Evolutionary conservation across 2,113 vertebrate species (phyloP).

Genomic region (Rissa tridactyla): DNA sequence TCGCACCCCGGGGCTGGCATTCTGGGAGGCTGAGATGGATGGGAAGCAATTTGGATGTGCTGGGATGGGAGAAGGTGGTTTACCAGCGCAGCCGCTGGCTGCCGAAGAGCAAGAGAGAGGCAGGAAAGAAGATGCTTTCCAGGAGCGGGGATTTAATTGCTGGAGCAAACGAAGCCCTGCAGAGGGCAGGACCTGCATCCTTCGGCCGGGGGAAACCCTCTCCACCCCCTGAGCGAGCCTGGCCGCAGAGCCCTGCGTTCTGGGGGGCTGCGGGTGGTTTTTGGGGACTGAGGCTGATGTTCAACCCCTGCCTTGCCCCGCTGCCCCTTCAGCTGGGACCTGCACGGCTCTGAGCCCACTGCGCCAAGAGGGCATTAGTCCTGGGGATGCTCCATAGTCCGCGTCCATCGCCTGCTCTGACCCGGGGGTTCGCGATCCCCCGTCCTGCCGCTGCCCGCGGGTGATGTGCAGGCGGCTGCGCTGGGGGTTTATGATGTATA

Average conservation of each 20-base stretch:
- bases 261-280: accelerated
- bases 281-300: not conserved
- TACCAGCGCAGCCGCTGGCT: accelerated
- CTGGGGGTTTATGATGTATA: not conserved
- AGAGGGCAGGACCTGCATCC: not conserved
- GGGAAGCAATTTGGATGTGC: accelerated
- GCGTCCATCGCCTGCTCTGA: accelerated
- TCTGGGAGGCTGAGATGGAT: not conserved
- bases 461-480: not conserved
- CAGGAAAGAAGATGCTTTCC: not conserved
- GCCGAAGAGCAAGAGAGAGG: accelerated
- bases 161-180: accelerated
- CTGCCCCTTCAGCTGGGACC: accelerated
- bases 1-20: accelerated
- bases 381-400: not conserved
- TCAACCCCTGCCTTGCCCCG: accelerated
- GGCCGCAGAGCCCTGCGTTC: accelerated
- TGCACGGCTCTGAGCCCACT: accelerated
- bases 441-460: accelerated
- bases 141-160: not conserved
- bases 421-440: not conserved
- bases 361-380: not conserved
- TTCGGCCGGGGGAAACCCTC: accelerated
- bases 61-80: not conserved
- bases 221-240: not conserved